phyloP scores from a whole-genome alignment of 1,140 invertebrate genomes.

The Cyrtorhinus lividipennis region DNA sequence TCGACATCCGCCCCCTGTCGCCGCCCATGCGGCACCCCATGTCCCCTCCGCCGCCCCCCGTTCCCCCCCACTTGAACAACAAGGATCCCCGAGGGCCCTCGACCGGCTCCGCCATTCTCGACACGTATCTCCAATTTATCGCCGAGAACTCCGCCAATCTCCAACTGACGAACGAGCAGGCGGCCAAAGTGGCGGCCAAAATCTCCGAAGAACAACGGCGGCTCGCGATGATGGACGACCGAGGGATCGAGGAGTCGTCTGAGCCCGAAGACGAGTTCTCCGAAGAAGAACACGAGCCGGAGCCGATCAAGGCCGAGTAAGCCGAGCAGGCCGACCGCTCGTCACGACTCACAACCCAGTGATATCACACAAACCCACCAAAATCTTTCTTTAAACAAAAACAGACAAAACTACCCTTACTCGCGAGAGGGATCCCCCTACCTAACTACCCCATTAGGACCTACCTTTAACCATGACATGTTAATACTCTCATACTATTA shows the following conservation, averaged over 20 bases:
- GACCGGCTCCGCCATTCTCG: constrained; percentile 59
- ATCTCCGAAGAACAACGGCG: constrained; percentile 23
- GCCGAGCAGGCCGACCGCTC: neutral
- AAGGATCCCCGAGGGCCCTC: constrained; percentile 27
- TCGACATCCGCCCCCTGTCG: constrained; percentile 23
- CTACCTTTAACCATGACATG: too few species aligned
- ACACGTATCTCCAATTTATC: constrained; percentile 72
- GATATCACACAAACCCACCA: neutral
- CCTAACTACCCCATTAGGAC: too few species aligned
- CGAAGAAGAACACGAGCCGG: constrained; percentile 26
- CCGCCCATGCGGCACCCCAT: constrained; percentile 10
- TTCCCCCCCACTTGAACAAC: constrained; percentile 13
- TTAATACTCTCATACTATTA: too few species aligned
- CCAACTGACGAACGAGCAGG: constrained; percentile 25
- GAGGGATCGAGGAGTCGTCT: constrained; percentile 23
- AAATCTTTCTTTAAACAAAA: neutral
- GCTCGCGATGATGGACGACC: constrained; percentile 23
- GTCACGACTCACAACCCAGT: neutral
- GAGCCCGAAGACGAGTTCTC: constrained; percentile 27
- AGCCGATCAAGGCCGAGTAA: constrained; percentile 28
- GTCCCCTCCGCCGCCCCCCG: constrained; percentile 17
- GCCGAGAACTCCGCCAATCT: constrained; percentile 57
- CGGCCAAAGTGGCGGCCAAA: constrained; percentile 25
- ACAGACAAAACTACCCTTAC: constrained; percentile 4
- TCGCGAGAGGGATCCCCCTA: too few species aligned